Conservation (phyloP, 1,140 invertebrate genomes). For the Drosophila kanapiae region DNA sequence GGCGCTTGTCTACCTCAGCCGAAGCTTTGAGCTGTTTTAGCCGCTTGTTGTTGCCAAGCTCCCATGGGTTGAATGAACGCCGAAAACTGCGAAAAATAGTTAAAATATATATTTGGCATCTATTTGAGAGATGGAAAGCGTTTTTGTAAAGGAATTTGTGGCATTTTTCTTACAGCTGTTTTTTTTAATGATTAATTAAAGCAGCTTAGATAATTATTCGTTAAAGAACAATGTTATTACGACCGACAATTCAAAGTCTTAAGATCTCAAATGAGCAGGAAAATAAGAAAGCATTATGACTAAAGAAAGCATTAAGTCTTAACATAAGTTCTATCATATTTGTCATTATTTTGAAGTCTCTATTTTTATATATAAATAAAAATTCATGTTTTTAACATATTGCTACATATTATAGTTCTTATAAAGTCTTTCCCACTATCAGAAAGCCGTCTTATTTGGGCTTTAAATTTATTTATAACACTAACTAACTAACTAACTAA, state of each 20-base stretch:
- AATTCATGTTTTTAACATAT: too few relatives aligned
- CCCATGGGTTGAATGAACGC: constrained; percentile 44
- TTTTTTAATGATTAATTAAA: neutral
- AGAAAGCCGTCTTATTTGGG: too few relatives aligned
- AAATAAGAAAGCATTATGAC: too few relatives aligned
- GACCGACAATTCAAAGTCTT: neutral
- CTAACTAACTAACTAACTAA: too few relatives aligned
- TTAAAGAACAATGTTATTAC: neutral
- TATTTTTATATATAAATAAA: too few relatives aligned
- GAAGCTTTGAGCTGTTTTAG: constrained; percentile 30
- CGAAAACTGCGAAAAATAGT: constrained; percentile 27
- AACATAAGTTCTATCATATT: too few relatives aligned
- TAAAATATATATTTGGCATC: neutral
- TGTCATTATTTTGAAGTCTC: too few relatives aligned
- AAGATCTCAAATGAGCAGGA: neutral
- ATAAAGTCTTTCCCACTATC: too few relatives aligned
- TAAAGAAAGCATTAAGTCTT: too few relatives aligned
- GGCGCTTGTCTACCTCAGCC: constrained; percentile 40
- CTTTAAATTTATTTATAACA: too few relatives aligned
- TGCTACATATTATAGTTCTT: too few relatives aligned
- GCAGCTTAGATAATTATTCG: too few relatives aligned
- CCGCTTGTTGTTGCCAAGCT: constrained; percentile 56
- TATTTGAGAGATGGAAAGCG: neutral
- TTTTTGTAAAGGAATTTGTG: neutral
- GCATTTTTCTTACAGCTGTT: neutral